Percentiles rank a stretch among this genome's conserved stretches.
phyloP scores from a whole-genome alignment of 1,140 invertebrate genomes.

The Anastrepha ludens region DNA sequence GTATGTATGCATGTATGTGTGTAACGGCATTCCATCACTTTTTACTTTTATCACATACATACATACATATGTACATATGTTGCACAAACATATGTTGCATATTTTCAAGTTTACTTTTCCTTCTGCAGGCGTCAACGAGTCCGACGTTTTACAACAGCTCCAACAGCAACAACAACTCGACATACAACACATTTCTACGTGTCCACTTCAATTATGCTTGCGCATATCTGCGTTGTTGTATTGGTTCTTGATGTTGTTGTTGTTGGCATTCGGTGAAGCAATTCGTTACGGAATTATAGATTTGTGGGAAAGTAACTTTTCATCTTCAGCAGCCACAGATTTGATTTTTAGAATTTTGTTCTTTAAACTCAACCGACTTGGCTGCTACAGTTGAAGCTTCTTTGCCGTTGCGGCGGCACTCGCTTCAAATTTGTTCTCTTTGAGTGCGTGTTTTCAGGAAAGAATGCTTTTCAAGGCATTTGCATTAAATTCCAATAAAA shows the following conservation, averaged over 20 bases:
- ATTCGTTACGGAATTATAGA: conserved; percentile 53
- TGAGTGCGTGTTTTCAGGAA: not conserved
- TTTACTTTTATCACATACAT: not conserved
- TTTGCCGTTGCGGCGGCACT: not conserved
- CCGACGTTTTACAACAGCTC: not conserved
- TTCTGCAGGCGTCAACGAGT: not conserved
- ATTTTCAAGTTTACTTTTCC: conserved; percentile 33
- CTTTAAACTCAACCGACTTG: conserved; percentile 9
- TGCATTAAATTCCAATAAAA: conserved; percentile 36
- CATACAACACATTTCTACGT: not conserved
- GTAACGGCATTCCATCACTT: not conserved
- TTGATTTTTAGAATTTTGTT: not conserved
- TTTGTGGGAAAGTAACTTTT: conserved; percentile 51
- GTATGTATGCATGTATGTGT: not conserved
- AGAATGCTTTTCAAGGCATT: not conserved
- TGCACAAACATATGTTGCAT: not conserved
- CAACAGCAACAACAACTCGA: not conserved
- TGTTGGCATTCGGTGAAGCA: conserved; percentile 28
- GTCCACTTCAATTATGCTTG: conserved; percentile 31
- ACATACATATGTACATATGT: not conserved
- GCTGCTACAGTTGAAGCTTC: not conserved
- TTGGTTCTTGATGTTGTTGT: no score
- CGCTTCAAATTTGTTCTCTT: not conserved
- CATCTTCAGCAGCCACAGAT: conserved; percentile 24
- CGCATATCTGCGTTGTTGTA: conserved; percentile 11